Evolutionary conservation across 2,113 vertebrate genomes (phyloP).

Genomic region (Pavo muticus): DNA sequence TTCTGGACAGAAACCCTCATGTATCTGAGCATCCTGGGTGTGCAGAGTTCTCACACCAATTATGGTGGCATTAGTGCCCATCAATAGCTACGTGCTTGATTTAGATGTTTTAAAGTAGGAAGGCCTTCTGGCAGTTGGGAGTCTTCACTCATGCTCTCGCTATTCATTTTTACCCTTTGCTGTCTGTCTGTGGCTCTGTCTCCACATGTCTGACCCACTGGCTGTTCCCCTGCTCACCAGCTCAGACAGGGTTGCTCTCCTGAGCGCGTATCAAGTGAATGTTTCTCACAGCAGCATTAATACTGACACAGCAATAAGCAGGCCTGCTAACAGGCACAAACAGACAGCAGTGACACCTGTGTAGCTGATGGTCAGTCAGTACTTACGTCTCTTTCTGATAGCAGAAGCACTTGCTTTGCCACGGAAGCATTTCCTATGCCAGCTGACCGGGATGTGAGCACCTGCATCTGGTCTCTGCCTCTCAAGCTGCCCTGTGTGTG

Average conservation of each 20-base stretch:
- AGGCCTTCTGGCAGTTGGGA: neutral
- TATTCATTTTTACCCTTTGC: neutral
- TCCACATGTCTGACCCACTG: neutral
- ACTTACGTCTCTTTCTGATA: neutral
- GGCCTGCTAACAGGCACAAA: neutral
- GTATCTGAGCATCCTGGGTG: accelerated
- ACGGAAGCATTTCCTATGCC: neutral
- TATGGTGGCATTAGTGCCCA: neutral
- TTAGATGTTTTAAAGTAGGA: neutral
- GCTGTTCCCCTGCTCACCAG: neutral
- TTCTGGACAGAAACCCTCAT: neutral
- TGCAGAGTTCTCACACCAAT: neutral
- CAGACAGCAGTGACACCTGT: neutral
- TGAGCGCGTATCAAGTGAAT: accelerated
- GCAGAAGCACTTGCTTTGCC: neutral
- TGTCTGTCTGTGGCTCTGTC: neutral
- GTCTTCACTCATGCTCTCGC: neutral
- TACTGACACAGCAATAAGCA: neutral
- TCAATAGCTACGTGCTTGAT: neutral
- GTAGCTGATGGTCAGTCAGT: neutral
- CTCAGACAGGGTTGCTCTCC: neutral
- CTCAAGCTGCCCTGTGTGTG: neutral
- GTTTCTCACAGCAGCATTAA: neutral
- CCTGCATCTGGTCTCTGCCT: neutral
- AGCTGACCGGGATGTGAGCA: neutral